Evolutionary conservation across 1,140 invertebrate genomes (phyloP), one percentile per base, ranked within the genome.

Genomic region (Oedothorax gibbosus): DNA sequence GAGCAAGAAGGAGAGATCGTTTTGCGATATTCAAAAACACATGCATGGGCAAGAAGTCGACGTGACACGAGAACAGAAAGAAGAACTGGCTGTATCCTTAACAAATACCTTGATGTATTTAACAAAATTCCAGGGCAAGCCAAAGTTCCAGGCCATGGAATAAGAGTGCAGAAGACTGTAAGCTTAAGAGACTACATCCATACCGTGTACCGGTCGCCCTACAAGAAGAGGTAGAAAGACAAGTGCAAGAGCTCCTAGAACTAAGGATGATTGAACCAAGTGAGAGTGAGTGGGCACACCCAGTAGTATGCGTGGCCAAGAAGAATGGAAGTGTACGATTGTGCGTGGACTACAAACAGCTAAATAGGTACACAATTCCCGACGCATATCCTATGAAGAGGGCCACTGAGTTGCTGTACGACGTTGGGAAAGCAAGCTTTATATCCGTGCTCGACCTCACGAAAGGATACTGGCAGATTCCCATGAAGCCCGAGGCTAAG

Each of bases 331-430:
- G 86, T 35, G 86, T 72, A 54, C 12, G 89, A 14, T 56, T 85
- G n/a, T 86, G 78, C 21, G 86, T 86, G 2, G 87, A 89, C 64
- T 89, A 87, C 69, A 56, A 86, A 65, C 12, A 12, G 7, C 75
- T 89, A 4, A 89, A 89, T 56, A 50, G 15, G 4, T 54, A 73
- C 11, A 88, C 88, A 11, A 77, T 80, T 12, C 51, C 71, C 11
- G 88, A 89, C 79, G 76, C 15, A 3, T 88, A 87, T 57, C 88
- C 88, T 6, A 51, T 89, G 21, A 72, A 72, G 14, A 53, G 50
- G 0, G 50, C 12, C 4, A 72, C 7, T 18, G 51, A 72, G 9
- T 11, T 54, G 14, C 15, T 72, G 14, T 72, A 18, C 10, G 18
- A 73, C 35, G n/a, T 18, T 9, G 54, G 54, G 0, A 60, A 56